Evolutionary conservation across 2,888 invertebrate species (phyloP), one percentile per base, ranked within the genome.

Genomic region (Sussaba pulchella): DNA sequence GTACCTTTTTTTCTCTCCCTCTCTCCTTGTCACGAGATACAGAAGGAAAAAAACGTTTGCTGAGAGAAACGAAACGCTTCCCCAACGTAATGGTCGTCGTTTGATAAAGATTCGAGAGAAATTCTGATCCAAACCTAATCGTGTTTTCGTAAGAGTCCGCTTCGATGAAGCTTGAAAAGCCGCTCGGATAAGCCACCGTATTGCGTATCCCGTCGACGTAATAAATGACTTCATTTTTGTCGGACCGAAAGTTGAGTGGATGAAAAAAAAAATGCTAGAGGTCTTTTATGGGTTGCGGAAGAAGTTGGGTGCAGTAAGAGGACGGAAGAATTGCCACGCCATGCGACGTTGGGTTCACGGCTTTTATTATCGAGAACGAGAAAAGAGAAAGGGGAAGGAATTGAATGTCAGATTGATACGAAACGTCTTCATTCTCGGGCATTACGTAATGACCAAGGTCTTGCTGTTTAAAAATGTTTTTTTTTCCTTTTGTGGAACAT

Each of bases 171-270:
- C 70, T 57, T 9, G 64, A 59, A 57, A 59, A 70, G 74, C 78
- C 69, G 47, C 59, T 47, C 31, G 10, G 75, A 80, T 63, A 78
- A 78, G 45, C 2, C 61, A 31, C 24, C 19, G 63, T 39, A 61
- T 17, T 47, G 26, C 24, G 21, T 59, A 50, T 61, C 47, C 39
- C 66, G 72, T 76, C 54, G 75, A 81, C 76, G 76, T n/a, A 57
- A 52, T 26, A 50, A 78, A 83, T 79, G 83, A 77, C 82, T 85
- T 83, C 66, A 82, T 85, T 83, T 31, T 31, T 67, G 69, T 69
- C 31, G 10, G 52, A 71, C 47, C n/a, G 24, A 71, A 52, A 52
- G 59, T 66, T 59, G 66, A 52, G 59, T 19, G n/a, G n/a, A n/a
- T n/a, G n/a, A n/a, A n/a, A n/a, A n/a, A 75, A 54, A 54, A 50